These are phyloP conservation scores for Lacerta bilineata DNA, from an alignment of 2,797 vertebrate genomes.

Conservation along the genomic window DNA sequence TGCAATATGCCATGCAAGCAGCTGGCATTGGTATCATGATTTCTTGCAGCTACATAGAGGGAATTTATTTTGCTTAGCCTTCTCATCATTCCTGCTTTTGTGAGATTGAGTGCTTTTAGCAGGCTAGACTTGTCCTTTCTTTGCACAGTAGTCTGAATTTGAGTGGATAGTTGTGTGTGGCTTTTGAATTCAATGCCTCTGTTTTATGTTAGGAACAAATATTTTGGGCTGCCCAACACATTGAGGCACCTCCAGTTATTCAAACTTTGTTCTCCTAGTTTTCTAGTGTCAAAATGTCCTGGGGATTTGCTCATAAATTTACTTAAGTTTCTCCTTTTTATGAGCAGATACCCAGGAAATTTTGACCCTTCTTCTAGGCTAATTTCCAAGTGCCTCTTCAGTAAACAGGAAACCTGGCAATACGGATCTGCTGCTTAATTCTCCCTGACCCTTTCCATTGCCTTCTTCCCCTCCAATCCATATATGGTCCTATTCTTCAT, in stretches of 20 bases:
- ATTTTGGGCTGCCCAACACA: neutral
- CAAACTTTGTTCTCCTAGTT: neutral
- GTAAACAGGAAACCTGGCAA: constrained; percentile 4
- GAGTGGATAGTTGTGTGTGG: neutral
- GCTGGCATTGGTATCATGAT: rapidly evolving
- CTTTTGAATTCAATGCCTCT: neutral
- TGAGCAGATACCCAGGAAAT: neutral
- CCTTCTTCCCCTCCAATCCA: neutral
- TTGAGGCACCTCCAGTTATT: neutral
- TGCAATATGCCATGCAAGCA: neutral
- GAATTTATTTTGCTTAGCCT: neutral
- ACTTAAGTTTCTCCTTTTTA: neutral
- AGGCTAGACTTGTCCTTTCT: neutral
- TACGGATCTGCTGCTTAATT: neutral
- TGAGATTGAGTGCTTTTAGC: neutral
- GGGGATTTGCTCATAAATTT: neutral
- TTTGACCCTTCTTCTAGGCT: constrained; percentile 10
- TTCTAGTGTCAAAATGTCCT: neutral
- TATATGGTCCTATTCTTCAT: neutral
- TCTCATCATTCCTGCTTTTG: constrained; percentile 19
- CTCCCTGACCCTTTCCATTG: neutral
- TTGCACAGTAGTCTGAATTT: neutral
- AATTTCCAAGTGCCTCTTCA: constrained; percentile 11
- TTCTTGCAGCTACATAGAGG: neutral
- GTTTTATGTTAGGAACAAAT: neutral